phyloP scores from a whole-genome alignment of 2,113 vertebrate genomes.

The Vidua macroura region DNA sequence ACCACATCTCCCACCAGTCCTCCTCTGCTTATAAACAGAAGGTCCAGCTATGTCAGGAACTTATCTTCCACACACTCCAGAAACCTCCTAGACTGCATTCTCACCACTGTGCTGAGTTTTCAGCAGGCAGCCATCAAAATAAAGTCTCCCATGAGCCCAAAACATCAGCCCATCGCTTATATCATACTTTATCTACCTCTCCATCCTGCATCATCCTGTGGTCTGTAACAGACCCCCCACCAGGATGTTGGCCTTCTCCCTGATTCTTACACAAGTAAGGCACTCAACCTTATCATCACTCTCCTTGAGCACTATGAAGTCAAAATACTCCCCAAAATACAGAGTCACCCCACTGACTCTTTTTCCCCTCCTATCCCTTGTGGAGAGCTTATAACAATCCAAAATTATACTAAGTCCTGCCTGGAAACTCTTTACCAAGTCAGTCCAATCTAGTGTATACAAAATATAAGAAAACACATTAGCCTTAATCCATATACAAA shows the following conservation, averaged over 20 bases:
- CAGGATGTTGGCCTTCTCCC: not conserved
- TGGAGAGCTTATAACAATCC: not conserved
- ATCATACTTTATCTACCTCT: not conserved
- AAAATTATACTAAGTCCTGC: not conserved
- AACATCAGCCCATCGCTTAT: fast-evolving
- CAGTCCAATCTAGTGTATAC: not conserved
- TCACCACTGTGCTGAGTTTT: not conserved
- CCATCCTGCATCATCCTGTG: not conserved
- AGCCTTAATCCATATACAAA: not conserved
- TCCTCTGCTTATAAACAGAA: not conserved
- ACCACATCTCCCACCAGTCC: not conserved
- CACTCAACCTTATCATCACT: not conserved
- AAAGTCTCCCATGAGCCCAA: not conserved
- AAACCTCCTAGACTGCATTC: not conserved
- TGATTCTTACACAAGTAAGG: not conserved
- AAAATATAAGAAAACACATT: not conserved
- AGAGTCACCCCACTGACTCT: not conserved
- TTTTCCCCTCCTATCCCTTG: not conserved
- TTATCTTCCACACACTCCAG: not conserved
- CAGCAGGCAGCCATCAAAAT: not conserved
- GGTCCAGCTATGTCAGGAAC: not conserved
- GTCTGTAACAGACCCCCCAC: not conserved
- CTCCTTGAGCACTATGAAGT: not conserved
- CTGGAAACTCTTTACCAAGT: not conserved
- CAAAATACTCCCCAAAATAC: not conserved